Percentiles rank a stretch among this genome's conserved stretches.
phyloP scores from a whole-genome alignment of 2,888 invertebrate species.

The Tanytarsus gracilentus region DNA sequence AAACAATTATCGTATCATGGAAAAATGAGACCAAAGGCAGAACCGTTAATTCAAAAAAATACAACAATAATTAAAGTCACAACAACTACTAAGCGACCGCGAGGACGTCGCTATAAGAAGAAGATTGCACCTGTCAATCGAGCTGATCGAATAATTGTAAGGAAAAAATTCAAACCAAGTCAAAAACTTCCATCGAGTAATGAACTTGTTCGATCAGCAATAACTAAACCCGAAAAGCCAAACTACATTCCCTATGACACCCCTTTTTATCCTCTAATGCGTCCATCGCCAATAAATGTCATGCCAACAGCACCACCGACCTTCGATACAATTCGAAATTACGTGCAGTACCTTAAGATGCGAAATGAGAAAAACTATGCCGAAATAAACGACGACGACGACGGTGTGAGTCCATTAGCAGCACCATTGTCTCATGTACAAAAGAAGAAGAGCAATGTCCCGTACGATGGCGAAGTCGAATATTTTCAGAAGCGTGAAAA shows the following conservation, averaged over 20 bases:
- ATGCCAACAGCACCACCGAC: conserved; percentile 29
- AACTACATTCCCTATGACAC: conserved; percentile 30
- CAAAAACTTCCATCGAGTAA: too few relatives aligned
- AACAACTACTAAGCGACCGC: neutral
- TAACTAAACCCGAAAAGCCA: too few relatives aligned
- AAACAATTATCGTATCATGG: conserved; percentile 11
- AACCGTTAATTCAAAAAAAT: neutral
- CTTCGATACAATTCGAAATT: conserved; percentile 33
- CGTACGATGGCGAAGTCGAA: conserved; percentile 44
- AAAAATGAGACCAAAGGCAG: neutral
- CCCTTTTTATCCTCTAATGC: conserved; percentile 31
- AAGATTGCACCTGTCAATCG: too few relatives aligned
- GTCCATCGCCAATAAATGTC: conserved; percentile 27
- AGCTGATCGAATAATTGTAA: too few relatives aligned
- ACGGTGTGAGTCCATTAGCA: conserved; percentile 33
- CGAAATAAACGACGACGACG: conserved; percentile 44
- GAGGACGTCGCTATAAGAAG: neutral
- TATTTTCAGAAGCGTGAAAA: conserved; percentile 49
- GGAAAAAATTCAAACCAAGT: too few relatives aligned
- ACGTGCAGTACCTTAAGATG: conserved; percentile 43
- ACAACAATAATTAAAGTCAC: neutral
- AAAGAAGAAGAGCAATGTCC: conserved; percentile 32
- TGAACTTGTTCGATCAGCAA: too few relatives aligned
- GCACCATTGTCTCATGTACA: conserved; percentile 43
- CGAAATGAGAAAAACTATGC: conserved; percentile 45